Evolutionary conservation across 2,797 vertebrate species (phyloP), one percentile per base, ranked within the genome.

Genomic region (Pseudopleuronectes americanus): DNA sequence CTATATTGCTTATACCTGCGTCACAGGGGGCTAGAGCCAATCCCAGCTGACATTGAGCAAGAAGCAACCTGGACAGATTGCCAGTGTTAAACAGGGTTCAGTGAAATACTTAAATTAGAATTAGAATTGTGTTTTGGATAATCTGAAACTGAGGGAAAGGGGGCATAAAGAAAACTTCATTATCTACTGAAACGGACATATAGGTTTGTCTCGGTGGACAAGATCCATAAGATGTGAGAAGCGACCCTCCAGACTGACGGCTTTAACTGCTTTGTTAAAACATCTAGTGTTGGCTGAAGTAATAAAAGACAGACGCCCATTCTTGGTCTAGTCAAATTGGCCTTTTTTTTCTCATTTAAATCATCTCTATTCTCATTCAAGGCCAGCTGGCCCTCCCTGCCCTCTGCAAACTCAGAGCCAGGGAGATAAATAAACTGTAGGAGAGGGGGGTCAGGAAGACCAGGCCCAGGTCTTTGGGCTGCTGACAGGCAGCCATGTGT

Each of bases 401-500:
- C 62, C 55, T 77, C 58, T 64, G 69, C 55, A 56, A 68, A 72
- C 41, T 0, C 2, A 57, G 57, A 69, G 64, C 77, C 62, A 59
- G 23, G 38, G 16, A 67, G 73, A 84, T 64, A 83, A 89, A 87
- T 79, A 83, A 84, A 88, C 24, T 64, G 62, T 48, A 64, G 45
- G 56, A 70, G 59, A 64, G n/a, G 12, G 12, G 57, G 75, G 23
- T 45, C 24, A 74, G 43, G 61, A 66, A 21, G 54, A 75, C 54
- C 71, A 57, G 36, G 17, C 22, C 52, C 33, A 19, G 53, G 43
- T 77, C 75, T 83, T 4, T 45, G 53, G 74, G 58, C 69, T 36
- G 49, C 79, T 81, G 71, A 91, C 85, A 87, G 87, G 79, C 68
- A 56, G 71, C 82, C 84, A 90, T 91, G 84, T 88, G 85, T 78